Conservation (phyloP, 2,113 vertebrate species). For the Globicephala melas region DNA sequence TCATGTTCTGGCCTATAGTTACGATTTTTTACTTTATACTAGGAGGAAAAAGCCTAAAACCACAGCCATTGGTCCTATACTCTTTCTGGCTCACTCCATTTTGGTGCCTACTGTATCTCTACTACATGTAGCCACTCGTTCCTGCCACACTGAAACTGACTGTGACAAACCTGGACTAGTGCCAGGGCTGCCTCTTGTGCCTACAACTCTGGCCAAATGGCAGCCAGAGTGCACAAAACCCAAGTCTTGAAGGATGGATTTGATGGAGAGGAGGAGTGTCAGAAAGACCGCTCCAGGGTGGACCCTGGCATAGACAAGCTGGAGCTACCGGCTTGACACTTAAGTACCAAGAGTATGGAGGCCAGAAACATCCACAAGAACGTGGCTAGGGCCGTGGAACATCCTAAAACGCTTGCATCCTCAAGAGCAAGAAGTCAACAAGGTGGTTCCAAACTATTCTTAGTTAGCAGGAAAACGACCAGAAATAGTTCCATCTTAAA, state of each 20-base stretch:
- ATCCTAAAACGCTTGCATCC: not conserved
- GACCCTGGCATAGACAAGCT: not conserved
- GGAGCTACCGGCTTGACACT: not conserved
- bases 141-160: not conserved
- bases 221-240: not conserved
- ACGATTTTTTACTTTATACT: not conserved
- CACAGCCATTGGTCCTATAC: not conserved
- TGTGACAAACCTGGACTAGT: not conserved
- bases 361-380: not conserved
- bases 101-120: not conserved
- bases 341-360: not conserved
- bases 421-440: not conserved
- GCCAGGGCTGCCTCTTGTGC: not conserved
- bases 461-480: not conserved
- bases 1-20: not conserved
- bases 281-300: not conserved
- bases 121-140: not conserved
- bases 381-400: fast-evolving
- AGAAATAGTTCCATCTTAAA: not conserved
- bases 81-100: not conserved
- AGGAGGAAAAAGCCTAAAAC: not conserved
- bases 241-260: not conserved
- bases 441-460: not conserved
- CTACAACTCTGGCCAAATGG: not conserved
- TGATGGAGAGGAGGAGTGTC: not conserved